Base-by-base conservation (phyloP, 1,140 invertebrate genomes). In the Sinonovacula constricta region DNA sequence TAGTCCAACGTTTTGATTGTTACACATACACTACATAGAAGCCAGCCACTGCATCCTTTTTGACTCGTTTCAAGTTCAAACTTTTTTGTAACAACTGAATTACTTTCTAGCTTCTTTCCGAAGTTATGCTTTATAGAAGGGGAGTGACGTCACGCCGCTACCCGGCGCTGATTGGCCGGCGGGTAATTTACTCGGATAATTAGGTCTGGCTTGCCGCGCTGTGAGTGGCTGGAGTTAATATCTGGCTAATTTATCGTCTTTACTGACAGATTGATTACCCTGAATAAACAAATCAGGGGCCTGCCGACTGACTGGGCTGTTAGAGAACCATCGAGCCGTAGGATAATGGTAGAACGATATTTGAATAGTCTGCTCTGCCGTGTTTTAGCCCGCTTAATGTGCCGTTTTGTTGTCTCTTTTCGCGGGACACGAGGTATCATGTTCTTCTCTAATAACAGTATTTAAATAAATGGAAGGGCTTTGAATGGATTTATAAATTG, bases 401-500 rank as follows among this genome's bases (percentile, higher is more conserved):
- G 62, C 51, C 36, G 39, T 67, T 54, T 76, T 67, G 72, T 76
- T 67, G 72, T 76, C 72, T 66, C 49, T 56, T 36, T 54, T 65
- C 62, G 63, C 62, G 45, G 62, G 60, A 76, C 31, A 24, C 33
- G n/a, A 4, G 0, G 36, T 76, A 76, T 76, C 72, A 67, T 56
- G 53, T 76, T 76, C 54, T 56, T n/a, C 33, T 22, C 26, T 76
- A 76, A 76, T 76, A 76, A 76, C 36, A 67, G 72, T 76, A 63
- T 76, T 76, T 67, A 36, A 33, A 24, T 28, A 12, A 75, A 63
- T 26, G 36, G 45, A 33, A 75, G 39, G n/a, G 34, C 12, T 26
- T 31, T 65, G 72, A 76, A 76, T 76, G 26, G 72, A 18, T 76
- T 76, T 76, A 76, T 76, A 76, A 76, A 76, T 76, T 76, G 72